phyloP scores from a whole-genome alignment of 2,113 vertebrate genomes.

The Jaculus jaculus region DNA sequence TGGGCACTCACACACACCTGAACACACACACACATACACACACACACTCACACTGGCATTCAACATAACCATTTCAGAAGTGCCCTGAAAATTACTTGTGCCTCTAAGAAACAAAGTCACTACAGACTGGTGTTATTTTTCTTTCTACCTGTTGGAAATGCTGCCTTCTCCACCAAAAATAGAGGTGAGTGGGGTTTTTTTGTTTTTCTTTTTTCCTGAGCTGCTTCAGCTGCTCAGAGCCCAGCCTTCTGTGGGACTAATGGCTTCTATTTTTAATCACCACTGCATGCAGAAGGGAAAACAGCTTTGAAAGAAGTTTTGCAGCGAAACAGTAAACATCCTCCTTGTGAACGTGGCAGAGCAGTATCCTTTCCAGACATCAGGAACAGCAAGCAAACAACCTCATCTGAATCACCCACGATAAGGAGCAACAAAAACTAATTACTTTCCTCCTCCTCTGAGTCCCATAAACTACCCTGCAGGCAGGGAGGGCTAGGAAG shows the following conservation, averaged over 20 bases:
- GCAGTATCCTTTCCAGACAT: background rate
- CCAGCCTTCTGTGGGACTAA: background rate
- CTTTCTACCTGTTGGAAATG: background rate
- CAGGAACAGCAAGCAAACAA: slow-evolving; percentile 4
- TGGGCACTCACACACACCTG: no score
- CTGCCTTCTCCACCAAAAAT: background rate
- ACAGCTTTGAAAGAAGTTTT: background rate
- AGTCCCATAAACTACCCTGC: background rate
- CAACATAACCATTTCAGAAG: rapidly evolving
- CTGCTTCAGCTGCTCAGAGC: background rate
- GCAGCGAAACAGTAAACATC: background rate
- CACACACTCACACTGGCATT: no score
- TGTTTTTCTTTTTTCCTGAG: background rate
- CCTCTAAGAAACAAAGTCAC: background rate
- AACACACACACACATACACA: no score
- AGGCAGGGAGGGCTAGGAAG: slow-evolving; percentile 7
- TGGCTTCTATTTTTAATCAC: slow-evolving; percentile 58
- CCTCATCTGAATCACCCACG: background rate
- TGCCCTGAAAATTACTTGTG: background rate
- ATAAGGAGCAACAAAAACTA: slow-evolving; percentile 13
- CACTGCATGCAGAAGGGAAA: background rate
- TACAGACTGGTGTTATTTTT: background rate
- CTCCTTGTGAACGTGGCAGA: background rate
- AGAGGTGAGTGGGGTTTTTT: background rate
- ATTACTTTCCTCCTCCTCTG: background rate